Evolutionary conservation across 2,888 invertebrate species (phyloP), one percentile per base, ranked within the genome.

Genomic region (Ectobius pallidus): DNA sequence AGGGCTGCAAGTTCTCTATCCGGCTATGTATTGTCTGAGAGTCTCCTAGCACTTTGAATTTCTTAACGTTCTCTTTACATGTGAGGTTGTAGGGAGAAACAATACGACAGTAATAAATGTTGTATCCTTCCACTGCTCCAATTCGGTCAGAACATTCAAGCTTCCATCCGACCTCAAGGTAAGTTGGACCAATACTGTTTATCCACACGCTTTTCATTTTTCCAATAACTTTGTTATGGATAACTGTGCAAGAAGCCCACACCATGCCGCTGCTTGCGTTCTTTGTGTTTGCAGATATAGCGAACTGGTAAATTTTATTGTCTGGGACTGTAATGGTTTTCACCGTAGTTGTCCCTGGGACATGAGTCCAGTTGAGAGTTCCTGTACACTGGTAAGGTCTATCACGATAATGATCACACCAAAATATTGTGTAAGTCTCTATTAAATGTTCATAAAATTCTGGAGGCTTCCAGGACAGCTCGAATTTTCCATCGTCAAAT

Each of bases 181-280:
- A 85, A 32, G 84, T 84, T 9, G 88, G 82, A 18, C 83, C 85
- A 16, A 85, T 83, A 1, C 81, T 79, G 69, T 84, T 84, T 70
- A 87, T 84, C 83, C 85, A 86, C 2, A 89, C 85, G 20, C 85
- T 85, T 74, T 86, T 87, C 81, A 90, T 86, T 81, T 88, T 89
- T 2, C 86, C 86, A 11, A 87, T 82, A 25, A 84, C 83, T 79
- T 82, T 81, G 72, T 84, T 83, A 67, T 83, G 83, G 30, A 84
- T 86, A 76, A 89, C 87, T 76, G 90, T 91, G 75, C 95, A 95
- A 42, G 88, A 87, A 11, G 93, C 91, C 95, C 95, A 95, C 14
- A 90, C 87, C 91, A 95, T 93, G 1, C 95, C 95, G 80, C 94
- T 94, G 77, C 93, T 94, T 74, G 86, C 86, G 3, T 81, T 81